Percentiles rank a stretch among this genome's conserved stretches.
Conservation (phyloP, 1,140 invertebrate genomes). For the Plodia interpunctella region DNA sequence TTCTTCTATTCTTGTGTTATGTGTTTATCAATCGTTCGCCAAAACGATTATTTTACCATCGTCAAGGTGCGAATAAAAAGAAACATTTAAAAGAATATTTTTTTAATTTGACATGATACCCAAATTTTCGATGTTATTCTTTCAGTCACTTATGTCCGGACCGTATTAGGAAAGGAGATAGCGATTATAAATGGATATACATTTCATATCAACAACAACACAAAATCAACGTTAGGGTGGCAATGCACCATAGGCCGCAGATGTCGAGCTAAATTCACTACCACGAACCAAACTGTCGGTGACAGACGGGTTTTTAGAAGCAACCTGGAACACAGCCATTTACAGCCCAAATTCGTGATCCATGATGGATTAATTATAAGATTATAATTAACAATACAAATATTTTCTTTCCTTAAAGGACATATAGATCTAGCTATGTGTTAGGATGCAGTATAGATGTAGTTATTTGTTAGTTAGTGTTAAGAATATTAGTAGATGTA, state of each 20-base stretch:
- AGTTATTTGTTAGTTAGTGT: too few species aligned
- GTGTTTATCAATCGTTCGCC: too few species aligned
- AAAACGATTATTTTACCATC: too few species aligned
- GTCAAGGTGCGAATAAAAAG: too few species aligned
- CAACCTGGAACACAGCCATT: constrained; percentile 25
- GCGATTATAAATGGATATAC: constrained; percentile 25
- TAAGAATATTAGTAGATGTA: too few species aligned
- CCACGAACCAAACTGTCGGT: background rate
- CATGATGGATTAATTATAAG: constrained; percentile 7
- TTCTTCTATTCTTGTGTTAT: too few species aligned
- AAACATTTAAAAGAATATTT: too few species aligned
- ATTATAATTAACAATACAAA: background rate
- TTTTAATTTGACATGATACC: too few species aligned
- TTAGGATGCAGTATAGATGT: too few species aligned
- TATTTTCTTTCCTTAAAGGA: too few species aligned
- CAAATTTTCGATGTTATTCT: background rate
- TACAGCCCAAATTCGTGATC: constrained; percentile 22
- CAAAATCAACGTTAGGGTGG: background rate
- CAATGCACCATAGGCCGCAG: background rate
- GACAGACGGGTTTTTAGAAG: constrained; percentile 4
- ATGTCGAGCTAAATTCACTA: background rate
- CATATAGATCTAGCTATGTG: too few species aligned
- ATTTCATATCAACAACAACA: constrained; percentile 18
- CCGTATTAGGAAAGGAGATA: constrained; percentile 16
- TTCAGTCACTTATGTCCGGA: constrained; percentile 20